phyloP scores from a whole-genome alignment of 2,888 invertebrate species.

The Andrena chrysosceles region DNA sequence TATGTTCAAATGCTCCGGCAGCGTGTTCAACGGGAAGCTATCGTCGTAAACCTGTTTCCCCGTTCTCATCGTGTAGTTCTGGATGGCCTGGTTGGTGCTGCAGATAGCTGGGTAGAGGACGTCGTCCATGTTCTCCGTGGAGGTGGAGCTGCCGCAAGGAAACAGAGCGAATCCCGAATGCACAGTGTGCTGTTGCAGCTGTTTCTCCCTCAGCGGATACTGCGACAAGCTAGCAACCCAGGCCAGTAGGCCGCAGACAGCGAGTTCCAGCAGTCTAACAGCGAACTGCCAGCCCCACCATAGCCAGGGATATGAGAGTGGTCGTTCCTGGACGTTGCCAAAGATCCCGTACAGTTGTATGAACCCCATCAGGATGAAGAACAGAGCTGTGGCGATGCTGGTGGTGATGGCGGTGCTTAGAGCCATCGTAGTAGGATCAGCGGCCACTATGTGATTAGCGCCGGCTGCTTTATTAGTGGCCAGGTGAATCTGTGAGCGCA shows the following conservation, averaged over 20 bases:
- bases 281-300: slow-evolving; percentile 97
- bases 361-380: slow-evolving; percentile 93
- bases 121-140: slow-evolving; percentile 94
- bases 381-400: slow-evolving; percentile 93
- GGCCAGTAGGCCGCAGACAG: slow-evolving; percentile 93
- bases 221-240: slow-evolving; percentile 94
- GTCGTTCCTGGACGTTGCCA: slow-evolving; percentile 86
- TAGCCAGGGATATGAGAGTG: slow-evolving; percentile 89
- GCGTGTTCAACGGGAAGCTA: slow-evolving; percentile 87
- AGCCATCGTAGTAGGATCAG: slow-evolving; percentile 86
- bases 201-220: slow-evolving; percentile 88
- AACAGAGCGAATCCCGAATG: slow-evolving; percentile 91
- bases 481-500: slow-evolving; percentile 91
- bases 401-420: slow-evolving; percentile 95
- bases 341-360: slow-evolving; percentile 94
- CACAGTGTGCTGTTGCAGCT: slow-evolving; percentile 80
- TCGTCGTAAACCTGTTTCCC: slow-evolving; percentile 92
- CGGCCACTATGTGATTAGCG: slow-evolving; percentile 89
- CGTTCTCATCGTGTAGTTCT: slow-evolving; percentile 92
- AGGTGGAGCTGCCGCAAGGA: slow-evolving; percentile 91
- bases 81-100: slow-evolving; percentile 93
- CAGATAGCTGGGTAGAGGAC: slow-evolving; percentile 94
- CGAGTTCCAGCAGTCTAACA: slow-evolving; percentile 93
- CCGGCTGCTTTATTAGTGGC: slow-evolving; percentile 79
- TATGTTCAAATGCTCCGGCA: slow-evolving; percentile 84